phyloP scores from a whole-genome alignment of 2,797 vertebrate species.

The Geotrypetes seraphini region DNA sequence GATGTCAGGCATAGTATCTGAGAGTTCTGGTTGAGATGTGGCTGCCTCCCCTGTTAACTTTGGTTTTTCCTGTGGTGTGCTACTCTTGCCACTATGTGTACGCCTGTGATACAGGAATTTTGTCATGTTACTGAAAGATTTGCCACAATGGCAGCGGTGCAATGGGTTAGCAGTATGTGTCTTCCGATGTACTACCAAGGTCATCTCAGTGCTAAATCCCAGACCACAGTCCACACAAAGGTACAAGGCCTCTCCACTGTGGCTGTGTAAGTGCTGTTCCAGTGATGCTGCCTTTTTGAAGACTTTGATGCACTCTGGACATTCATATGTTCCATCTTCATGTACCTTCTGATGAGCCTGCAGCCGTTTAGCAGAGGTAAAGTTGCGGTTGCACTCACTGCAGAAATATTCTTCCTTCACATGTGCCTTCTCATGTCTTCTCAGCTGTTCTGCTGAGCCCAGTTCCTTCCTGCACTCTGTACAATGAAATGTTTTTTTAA shows the following conservation, averaged over 20 bases:
- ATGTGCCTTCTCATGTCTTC: conserved; percentile 7
- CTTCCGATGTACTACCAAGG: conserved; percentile 79
- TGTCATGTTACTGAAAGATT: conserved; percentile 88
- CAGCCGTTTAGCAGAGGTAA: conserved; percentile 74
- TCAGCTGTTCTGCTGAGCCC: conserved; percentile 2
- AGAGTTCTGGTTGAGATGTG: no score
- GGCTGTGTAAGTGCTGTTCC: conserved; percentile 78
- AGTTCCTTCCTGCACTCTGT: conserved; percentile 51
- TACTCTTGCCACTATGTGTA: conserved; percentile 55
- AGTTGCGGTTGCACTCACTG: conserved; percentile 53
- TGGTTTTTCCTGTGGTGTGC: not conserved
- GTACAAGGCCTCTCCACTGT: conserved; percentile 76
- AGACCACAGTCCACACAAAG: conserved; percentile 84
- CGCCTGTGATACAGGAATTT: conserved; percentile 87
- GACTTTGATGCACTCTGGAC: conserved; percentile 73
- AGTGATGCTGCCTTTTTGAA: conserved; percentile 80
- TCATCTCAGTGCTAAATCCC: conserved; percentile 81
- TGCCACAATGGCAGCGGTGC: conserved; percentile 80
- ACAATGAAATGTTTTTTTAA: conserved; percentile 37
- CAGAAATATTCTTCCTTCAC: conserved; percentile 23
- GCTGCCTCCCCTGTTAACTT: fast-evolving
- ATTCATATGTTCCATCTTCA: conserved; percentile 74
- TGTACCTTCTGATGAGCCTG: conserved; percentile 74
- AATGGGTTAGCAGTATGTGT: conserved; percentile 75
- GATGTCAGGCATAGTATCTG: not conserved